These are phyloP conservation scores for Dryas iulia DNA, from an alignment of 1,140 invertebrate species.

Conservation along the genomic window DNA sequence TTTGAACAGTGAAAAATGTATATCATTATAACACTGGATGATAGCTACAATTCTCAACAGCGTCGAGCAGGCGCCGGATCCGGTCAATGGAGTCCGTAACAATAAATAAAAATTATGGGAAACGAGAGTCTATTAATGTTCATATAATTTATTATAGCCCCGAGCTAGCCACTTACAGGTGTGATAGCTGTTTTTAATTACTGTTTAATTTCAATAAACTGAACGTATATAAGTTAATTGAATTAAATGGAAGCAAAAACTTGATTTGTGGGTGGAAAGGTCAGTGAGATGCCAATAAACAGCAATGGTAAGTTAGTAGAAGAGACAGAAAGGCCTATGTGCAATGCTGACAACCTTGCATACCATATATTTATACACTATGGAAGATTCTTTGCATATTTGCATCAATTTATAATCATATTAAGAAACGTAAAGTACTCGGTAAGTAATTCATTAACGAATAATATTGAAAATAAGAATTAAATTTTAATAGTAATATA, in stretches of 20 bases:
- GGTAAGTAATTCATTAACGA: neutral
- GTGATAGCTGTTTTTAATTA: slow-evolving; percentile 21
- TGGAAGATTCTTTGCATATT: slow-evolving; percentile 1
- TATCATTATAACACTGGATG: slow-evolving; percentile 29
- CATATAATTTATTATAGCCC: slow-evolving; percentile 25
- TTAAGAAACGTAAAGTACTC: neutral
- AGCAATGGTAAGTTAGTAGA: slow-evolving; percentile 16
- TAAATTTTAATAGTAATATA: neutral
- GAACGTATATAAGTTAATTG: slow-evolving; percentile 17
- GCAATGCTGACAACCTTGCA: slow-evolving; percentile 35
- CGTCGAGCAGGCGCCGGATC: slow-evolving; percentile 61
- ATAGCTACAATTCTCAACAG: slow-evolving; percentile 73
- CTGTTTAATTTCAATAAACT: slow-evolving; percentile 20
- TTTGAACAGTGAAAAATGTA: slow-evolving; percentile 37
- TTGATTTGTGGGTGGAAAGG: slow-evolving; percentile 22
- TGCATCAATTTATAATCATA: neutral
- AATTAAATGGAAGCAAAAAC: slow-evolving; percentile 20
- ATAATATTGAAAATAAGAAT: neutral
- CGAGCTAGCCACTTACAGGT: slow-evolving; percentile 23
- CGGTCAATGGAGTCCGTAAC: slow-evolving; percentile 67
- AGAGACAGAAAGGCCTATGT: slow-evolving; percentile 25
- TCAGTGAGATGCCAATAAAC: slow-evolving; percentile 28
- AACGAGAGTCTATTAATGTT: slow-evolving; percentile 54
- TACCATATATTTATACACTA: neutral
- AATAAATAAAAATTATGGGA: slow-evolving; percentile 65